These are phyloP conservation scores for Eupleurogrammus muticus DNA, from an alignment of 2,797 vertebrate genomes.

Conservation along the genomic window DNA sequence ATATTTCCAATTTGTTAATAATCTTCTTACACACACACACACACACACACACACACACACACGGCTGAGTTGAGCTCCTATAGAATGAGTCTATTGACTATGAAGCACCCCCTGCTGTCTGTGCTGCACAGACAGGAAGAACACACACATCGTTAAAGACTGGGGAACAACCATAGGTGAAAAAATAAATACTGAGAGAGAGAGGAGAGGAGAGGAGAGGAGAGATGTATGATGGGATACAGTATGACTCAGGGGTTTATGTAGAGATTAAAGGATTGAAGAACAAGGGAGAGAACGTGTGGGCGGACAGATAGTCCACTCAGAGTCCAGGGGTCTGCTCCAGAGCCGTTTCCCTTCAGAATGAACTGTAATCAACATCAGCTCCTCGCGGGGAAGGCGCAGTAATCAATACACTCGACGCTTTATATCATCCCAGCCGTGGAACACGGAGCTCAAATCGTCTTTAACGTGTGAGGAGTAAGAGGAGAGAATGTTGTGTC, in stretches of 20 bases:
- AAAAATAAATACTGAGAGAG: slow-evolving; percentile 2
- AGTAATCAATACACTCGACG: slow-evolving; percentile 28
- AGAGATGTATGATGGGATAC: slow-evolving; percentile 55
- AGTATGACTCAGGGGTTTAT: slow-evolving; percentile 77
- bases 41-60: no score
- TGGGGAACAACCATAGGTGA: background rate
- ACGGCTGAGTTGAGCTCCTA: slow-evolving; percentile 27
- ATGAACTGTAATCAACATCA: slow-evolving; percentile 39
- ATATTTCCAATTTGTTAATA: background rate
- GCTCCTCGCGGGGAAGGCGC: slow-evolving; percentile 12
- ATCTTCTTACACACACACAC: no score
- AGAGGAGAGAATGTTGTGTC: slow-evolving; percentile 5
- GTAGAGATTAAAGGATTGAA: slow-evolving; percentile 76
- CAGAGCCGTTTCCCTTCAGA: slow-evolving; percentile 43
- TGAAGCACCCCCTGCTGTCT: slow-evolving; percentile 63
- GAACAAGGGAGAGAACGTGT: slow-evolving; percentile 61
- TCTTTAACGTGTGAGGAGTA: slow-evolving; percentile 1
- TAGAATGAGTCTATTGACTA: slow-evolving; percentile 26
- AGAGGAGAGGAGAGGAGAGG: slow-evolving; percentile 10
- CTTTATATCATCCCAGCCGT: slow-evolving; percentile 19
- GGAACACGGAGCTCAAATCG: slow-evolving; percentile 19
- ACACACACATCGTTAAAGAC: slow-evolving; percentile 17
- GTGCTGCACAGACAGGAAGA: slow-evolving; percentile 30
- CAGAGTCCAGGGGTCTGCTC: slow-evolving; percentile 42
- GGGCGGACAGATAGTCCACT: slow-evolving; percentile 58